Percentiles rank a stretch among this genome's conserved stretches.
These are phyloP conservation scores for Coleophora flavipennella DNA, from an alignment of 2,888 invertebrate genomes.

Conservation along the genomic window DNA sequence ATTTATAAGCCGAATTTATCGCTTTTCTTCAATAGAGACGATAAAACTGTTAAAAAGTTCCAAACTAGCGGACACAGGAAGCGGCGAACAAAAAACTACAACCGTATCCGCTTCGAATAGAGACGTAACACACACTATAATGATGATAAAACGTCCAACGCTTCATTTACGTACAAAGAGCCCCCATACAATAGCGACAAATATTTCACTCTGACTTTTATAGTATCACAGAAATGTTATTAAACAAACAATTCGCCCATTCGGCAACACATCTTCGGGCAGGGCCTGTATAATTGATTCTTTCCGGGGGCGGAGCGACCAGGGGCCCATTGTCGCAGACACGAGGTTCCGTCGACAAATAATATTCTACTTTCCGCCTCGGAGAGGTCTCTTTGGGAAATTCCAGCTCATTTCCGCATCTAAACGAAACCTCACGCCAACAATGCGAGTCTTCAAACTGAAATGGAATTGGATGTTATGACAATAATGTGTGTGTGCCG, in stretches of 20 bases:
- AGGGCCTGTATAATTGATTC: conserved; percentile 66
- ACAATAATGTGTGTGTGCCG: conserved; percentile 50
- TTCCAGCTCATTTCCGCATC: conserved; percentile 64
- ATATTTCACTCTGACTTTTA: conserved; percentile 62
- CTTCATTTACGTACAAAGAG: conserved; percentile 54
- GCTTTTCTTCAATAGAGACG: conserved; percentile 31
- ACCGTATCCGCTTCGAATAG: conserved; percentile 52
- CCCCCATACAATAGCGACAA: conserved; percentile 46
- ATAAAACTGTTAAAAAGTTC: conserved; percentile 52
- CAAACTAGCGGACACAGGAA: conserved; percentile 46
- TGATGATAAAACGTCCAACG: conserved; percentile 47
- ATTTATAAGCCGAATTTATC: conserved; percentile 52
- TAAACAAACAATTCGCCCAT: conserved; percentile 73
- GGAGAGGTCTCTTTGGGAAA: conserved; percentile 49
- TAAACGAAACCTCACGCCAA: conserved; percentile 53
- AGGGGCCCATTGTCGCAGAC: conserved; percentile 43
- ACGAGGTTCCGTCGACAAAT: conserved; percentile 43
- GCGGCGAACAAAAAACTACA: conserved; percentile 46
- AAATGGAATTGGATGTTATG: conserved; percentile 65
- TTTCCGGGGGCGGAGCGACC: conserved; percentile 62
- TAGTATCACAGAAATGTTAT: conserved; percentile 62
- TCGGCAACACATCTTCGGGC: conserved; percentile 54
- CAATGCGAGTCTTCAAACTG: conserved; percentile 54
- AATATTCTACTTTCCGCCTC: conserved; percentile 49
- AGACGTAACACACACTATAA: conserved; percentile 47